Percentiles rank a stretch among this genome's conserved stretches.
Conservation (phyloP, 2,888 invertebrate species). For the Nipponacmea schrenckii region DNA sequence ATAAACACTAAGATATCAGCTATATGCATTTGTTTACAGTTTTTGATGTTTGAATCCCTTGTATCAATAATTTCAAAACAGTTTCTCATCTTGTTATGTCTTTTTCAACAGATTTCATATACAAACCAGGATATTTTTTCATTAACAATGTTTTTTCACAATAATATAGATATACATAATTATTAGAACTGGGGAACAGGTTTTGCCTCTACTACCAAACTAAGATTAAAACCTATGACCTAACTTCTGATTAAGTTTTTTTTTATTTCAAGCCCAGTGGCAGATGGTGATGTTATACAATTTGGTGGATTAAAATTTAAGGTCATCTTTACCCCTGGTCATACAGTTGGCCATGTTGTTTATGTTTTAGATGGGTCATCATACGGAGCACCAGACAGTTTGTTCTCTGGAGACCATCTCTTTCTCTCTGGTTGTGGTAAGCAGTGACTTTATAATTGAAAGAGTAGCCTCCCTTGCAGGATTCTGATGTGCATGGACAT, state of each 20-base stretch:
- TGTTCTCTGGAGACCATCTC: slow-evolving; percentile 65
- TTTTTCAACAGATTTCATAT: not conserved
- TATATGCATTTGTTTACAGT: no score
- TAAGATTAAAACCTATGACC: no score
- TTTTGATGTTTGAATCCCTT: not conserved
- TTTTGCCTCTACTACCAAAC: no score
- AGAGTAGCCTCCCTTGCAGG: no score
- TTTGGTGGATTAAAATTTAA: slow-evolving; percentile 59
- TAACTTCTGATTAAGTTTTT: not conserved
- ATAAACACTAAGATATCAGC: no score
- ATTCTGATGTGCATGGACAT: no score
- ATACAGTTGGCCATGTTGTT: slow-evolving; percentile 63
- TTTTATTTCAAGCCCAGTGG: slow-evolving; percentile 46
- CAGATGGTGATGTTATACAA: slow-evolving; percentile 51
- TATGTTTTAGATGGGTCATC: slow-evolving; percentile 57
- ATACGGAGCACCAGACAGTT: slow-evolving; percentile 51
- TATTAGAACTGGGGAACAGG: no score
- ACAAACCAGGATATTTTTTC: not conserved
- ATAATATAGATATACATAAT: no score
- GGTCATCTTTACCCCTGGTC: slow-evolving; percentile 58
- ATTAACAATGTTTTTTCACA: not conserved
- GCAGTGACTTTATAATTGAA: slow-evolving; percentile 18
- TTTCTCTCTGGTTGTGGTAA: slow-evolving; percentile 64
- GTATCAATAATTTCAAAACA: not conserved
- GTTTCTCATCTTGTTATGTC: not conserved